phyloP scores from a whole-genome alignment of 2,113 vertebrate genomes.

The Syngnathus typhle region DNA sequence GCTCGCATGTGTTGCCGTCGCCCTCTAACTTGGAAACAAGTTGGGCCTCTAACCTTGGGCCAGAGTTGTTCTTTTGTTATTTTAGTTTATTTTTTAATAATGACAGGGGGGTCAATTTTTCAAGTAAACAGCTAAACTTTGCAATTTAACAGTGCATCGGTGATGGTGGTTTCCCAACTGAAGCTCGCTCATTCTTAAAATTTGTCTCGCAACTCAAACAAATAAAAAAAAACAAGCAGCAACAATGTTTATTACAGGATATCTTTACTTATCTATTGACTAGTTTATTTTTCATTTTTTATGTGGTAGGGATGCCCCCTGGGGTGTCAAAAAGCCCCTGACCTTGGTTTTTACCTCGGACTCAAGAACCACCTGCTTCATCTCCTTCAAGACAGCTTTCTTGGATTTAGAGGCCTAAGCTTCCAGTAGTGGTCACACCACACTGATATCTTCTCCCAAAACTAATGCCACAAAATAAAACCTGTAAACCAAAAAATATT shows the following conservation, averaged over 20 bases:
- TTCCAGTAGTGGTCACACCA: not conserved
- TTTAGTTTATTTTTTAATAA: no score
- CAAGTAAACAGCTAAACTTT: no score
- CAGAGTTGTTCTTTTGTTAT: not conserved
- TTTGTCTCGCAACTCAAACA: not conserved
- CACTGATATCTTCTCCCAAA: not conserved
- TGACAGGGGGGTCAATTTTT: no score
- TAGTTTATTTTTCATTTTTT: not conserved
- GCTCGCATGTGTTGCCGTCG: slow-evolving; percentile 22
- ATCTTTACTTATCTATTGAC: not conserved
- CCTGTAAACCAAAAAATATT: no score
- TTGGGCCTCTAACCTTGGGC: slow-evolving; percentile 13
- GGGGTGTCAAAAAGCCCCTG: not conserved
- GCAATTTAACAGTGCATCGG: not conserved
- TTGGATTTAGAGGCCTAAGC: slow-evolving; percentile 2
- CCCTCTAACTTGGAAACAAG: slow-evolving; percentile 30
- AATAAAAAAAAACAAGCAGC: not conserved
- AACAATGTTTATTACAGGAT: no score
- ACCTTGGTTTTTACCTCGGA: not conserved
- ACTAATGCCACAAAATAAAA: not conserved
- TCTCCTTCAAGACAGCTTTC: not conserved
- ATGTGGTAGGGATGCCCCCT: not conserved
- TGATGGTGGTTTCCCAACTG: not conserved
- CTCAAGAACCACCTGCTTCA: not conserved
- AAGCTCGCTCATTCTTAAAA: no score